Evolutionary conservation across 2,113 vertebrate genomes (phyloP).

Genomic region (Zosterops hypoxanthus): DNA sequence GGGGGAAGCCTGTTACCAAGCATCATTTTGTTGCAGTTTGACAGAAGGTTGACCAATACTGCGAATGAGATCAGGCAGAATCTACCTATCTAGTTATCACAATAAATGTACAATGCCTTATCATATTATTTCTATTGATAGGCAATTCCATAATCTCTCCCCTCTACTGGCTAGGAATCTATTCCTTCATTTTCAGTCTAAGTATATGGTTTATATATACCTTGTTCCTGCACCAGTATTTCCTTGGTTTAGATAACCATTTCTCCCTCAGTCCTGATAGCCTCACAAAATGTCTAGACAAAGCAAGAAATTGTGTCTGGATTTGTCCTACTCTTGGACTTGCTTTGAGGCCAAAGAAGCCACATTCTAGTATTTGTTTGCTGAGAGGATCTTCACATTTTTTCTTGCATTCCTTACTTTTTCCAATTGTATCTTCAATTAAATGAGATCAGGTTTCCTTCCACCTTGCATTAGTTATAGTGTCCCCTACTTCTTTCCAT

Average conservation of each 20-base stretch:
- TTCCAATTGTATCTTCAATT: background rate
- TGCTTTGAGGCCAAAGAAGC: background rate
- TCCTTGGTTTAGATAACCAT: background rate
- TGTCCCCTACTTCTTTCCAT: background rate
- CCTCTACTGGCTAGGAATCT: background rate
- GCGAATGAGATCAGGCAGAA: background rate
- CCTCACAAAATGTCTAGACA: background rate
- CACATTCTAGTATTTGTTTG: background rate
- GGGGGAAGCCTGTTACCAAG: background rate
- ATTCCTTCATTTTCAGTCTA: background rate
- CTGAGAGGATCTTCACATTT: background rate
- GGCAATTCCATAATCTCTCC: background rate
- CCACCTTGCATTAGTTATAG: background rate
- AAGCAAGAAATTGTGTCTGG: background rate
- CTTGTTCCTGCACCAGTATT: background rate
- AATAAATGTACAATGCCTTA: background rate
- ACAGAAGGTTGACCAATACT: background rate
- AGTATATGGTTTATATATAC: background rate
- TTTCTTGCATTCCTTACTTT: background rate
- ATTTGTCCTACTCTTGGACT: background rate
- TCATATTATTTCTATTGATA: background rate
- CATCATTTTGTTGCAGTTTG: background rate
- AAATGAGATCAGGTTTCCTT: background rate
- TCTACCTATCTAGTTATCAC: background rate
- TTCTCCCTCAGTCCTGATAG: background rate